phyloP scores from a whole-genome alignment of 2,888 invertebrate genomes.

The Leucophenga montana region DNA sequence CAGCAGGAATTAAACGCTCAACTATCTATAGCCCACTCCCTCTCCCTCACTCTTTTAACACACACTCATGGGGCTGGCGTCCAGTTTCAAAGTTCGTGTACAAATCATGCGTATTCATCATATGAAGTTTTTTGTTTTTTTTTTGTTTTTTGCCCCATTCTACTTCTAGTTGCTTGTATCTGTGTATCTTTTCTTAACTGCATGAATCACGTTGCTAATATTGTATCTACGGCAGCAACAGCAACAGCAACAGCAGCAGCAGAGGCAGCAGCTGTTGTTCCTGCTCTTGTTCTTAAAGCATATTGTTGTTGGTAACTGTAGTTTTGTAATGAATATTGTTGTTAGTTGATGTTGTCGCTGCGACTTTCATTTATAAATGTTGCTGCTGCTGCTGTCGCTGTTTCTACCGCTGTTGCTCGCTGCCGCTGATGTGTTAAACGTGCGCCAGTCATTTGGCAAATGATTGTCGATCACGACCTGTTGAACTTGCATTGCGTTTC shows the following conservation, averaged over 20 bases:
- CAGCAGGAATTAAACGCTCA: conserved; percentile 13
- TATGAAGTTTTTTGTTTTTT: conserved; percentile 23
- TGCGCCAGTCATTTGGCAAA: conserved; percentile 69
- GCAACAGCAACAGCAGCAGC: neutral
- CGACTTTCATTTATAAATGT: conserved; percentile 4
- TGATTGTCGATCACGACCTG: conserved; percentile 68
- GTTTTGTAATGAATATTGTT: conserved; percentile 7
- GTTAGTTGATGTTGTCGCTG: neutral
- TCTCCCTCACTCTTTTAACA: conserved; percentile 37
- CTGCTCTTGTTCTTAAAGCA: conserved; percentile 13
- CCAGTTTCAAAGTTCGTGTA: neutral
- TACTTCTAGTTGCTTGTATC: neutral
- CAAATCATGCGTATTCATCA: conserved; percentile 50
- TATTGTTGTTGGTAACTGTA: conserved; percentile 23
- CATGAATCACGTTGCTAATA: conserved; percentile 6
- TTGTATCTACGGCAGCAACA: conserved; percentile 24
- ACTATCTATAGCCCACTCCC: conserved; percentile 36
- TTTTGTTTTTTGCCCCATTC: no score
- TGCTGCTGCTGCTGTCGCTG: neutral
- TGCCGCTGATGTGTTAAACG: conserved; percentile 46
- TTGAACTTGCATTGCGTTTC: conserved; percentile 7
- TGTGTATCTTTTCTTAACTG: neutral
- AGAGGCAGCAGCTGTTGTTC: neutral
- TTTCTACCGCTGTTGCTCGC: neutral
- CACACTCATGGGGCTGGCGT: no score